Percentiles rank a stretch among this genome's conserved stretches.
Evolutionary conservation across 2,797 vertebrate genomes (phyloP).

Genomic region (Coregonus sp.): DNA sequence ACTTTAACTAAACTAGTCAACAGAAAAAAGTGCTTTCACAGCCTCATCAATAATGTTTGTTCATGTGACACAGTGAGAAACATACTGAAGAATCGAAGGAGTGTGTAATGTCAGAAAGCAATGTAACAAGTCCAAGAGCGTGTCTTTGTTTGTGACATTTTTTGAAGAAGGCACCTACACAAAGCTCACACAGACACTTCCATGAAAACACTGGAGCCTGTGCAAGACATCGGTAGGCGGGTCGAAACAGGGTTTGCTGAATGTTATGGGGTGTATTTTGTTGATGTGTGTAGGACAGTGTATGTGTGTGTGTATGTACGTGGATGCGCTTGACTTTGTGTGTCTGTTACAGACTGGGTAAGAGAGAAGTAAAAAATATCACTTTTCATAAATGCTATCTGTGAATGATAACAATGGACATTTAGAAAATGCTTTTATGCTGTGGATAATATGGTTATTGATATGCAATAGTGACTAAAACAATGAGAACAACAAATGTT

Average conservation of each 20-base stretch:
- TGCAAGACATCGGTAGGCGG: conserved; percentile 8
- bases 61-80: not conserved
- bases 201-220: not conserved
- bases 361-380: conserved; percentile 63
- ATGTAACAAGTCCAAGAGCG: not conserved
- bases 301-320: not conserved
- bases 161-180: too few species aligned
- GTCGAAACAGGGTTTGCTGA: conserved; percentile 29
- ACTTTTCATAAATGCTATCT: conserved; percentile 73
- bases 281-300: not conserved
- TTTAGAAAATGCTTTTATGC: conserved; percentile 63
- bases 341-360: conserved; percentile 25
- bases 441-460: conserved; percentile 61
- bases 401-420: conserved; percentile 57
- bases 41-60: not conserved
- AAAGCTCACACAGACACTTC: not conserved
- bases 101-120: not conserved
- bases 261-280: conserved; percentile 19
- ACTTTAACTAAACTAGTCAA: not conserved
- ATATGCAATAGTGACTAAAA: conserved; percentile 72
- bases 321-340: not conserved
- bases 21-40: not conserved
- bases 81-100: not conserved
- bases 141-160: not conserved
- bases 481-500: conserved; percentile 63